Base-by-base conservation (phyloP, 2,113 vertebrate species). In the Urocolius indicus region DNA sequence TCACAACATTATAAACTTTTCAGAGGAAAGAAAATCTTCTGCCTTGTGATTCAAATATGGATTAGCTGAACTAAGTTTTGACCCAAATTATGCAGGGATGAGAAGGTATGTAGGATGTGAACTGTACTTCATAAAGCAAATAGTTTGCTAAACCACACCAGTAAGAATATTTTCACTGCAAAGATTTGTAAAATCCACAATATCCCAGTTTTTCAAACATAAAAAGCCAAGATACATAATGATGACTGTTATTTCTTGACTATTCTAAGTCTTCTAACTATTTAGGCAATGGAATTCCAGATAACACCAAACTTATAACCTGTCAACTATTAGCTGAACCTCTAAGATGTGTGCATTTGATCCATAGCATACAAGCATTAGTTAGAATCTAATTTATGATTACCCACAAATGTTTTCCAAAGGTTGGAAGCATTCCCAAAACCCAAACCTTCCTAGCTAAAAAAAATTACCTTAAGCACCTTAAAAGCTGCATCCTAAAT, bases 171-270 rank as follows among this genome's bases (percentile, higher is more conserved):
- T 84, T 91, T 74, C 55, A 81, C 41, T 65, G 45, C 12, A 14
- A 1, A 2, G 11, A 7, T 55, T 15, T 0, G 0, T 49, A 75
- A 71, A 89, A 46, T 20, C n/a, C 20, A 11, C 13, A 17, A 34
- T 52, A 73, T n/a, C 8, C 12, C 67, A 72, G 17, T 38, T 85
- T 84, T 82, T 72, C 21, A 59, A 89, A 43, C 2, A 45, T 4
- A 51, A 38, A 66, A 75, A 5, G 34, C 17, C 36, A 87, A 58
- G 12, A 36, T 71, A 18, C 24, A 38, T 29, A 89, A 57, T 13
- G 15, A 51, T 54, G 34, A 49, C 79, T 49, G 8, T 36, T 49
- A 54, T 76, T 77, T 41, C 30, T 22, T 66, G 41, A 58, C 69
- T 27, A 36, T 30, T 57, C 49, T 58, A 76, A 80, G 27, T 55